Base-by-base conservation (phyloP, 2,113 vertebrate genomes). In the Phylloscopus whistleri region DNA sequence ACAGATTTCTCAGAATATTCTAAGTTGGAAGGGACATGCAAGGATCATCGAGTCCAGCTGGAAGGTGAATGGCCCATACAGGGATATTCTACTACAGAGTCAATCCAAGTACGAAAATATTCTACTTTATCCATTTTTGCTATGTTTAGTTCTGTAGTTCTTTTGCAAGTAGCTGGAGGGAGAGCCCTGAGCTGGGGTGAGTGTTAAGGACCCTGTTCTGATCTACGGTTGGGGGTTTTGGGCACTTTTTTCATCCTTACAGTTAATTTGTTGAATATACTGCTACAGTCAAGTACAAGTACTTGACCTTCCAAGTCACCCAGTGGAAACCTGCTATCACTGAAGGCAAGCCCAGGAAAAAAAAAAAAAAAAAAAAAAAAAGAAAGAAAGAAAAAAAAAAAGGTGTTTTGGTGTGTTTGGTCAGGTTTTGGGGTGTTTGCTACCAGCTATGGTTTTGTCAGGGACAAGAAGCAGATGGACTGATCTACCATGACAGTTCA, bases 211-310 rank as follows among this genome's bases (percentile, higher is more conserved):
- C 27, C 20, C 13, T 4, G 11, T 21, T 77, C 59, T 73, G n/a
- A 43, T 3, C 3, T 14, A 2, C 48, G 46, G 0, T 1, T 35
- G 46, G 0, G 4, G 10, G 1, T 13, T 5, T 51, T 64, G 41
- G 31, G 44, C 10, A 5, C 11, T 49, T 24, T 44, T 51, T 63
- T 31, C 19, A 7, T 24, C 4, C 6, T 60, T 55, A 14, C 0
- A 3, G 26, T 66, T 52, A n/a, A 5, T 69, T 28, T 60, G 13
- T 59, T 31, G 77, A 49, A 59, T 28, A 8, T 16, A 4, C 1
- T 70, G 52, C 46, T 72, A 21, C 9, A 30, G 21, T 53, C 55
- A 58, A 33, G 20, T 33, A 22, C 55, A 33, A 56, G 31, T 56
- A 9, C 30, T 56, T 56, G 31, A n/a, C 11, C 31, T 44, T 59